A percentile compares a stretch with the other conserved stretches of the same genome.
Evolutionary conservation across 2,113 vertebrate species (phyloP).

Genomic region (Petrocephalus microphthalmus): DNA sequence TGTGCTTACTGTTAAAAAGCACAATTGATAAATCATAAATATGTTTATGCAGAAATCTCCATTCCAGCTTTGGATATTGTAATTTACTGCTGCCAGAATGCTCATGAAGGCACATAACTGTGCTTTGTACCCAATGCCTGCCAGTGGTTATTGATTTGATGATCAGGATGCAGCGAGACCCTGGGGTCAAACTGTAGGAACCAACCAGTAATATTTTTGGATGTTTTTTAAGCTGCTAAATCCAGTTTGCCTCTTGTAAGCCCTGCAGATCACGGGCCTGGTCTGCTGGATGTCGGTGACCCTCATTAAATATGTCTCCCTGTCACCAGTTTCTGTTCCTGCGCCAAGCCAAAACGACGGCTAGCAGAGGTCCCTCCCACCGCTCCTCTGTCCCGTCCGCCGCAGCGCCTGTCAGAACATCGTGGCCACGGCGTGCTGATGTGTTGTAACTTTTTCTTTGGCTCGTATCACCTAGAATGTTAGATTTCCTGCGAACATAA

Average conservation of each 20-base stretch:
- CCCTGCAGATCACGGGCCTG: background rate
- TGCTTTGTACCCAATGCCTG: background rate
- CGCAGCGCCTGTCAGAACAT: background rate
- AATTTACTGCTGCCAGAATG: background rate
- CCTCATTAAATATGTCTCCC: background rate
- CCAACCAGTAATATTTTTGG: background rate
- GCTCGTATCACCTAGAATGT: background rate
- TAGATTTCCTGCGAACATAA: slow-evolving; percentile 3
- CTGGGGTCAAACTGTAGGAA: background rate
- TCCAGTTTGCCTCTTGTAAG: background rate
- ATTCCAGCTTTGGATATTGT: background rate
- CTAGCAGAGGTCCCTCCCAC: background rate
- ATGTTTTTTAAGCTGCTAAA: background rate
- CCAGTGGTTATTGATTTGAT: background rate
- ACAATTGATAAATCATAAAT: background rate
- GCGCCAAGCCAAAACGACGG: background rate
- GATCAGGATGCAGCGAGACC: background rate
- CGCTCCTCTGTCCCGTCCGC: background rate
- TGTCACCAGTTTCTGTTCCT: background rate
- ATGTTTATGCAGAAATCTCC: background rate
- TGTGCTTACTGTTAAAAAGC: background rate
- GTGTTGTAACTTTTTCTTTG: background rate
- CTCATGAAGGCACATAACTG: background rate
- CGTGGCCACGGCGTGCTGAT: background rate
- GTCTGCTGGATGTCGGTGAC: background rate